Evolutionary conservation across 1,140 invertebrate genomes (phyloP).

Genomic region (Brachionus sp.): DNA sequence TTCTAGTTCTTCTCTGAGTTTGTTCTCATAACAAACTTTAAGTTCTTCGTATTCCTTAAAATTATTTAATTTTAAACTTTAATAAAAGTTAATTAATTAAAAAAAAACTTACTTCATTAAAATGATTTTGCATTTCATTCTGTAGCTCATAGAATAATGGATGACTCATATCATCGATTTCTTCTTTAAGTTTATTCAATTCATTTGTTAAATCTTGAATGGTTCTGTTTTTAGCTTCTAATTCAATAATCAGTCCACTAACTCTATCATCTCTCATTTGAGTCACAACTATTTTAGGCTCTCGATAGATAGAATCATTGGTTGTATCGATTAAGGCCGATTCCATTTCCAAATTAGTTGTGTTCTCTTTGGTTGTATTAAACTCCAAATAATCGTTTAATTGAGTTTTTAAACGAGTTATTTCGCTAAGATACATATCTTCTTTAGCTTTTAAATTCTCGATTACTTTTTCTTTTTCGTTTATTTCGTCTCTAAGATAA

Average conservation of each 20-base stretch:
- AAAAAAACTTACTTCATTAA: not conserved
- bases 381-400: not conserved
- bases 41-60: constrained; percentile 16
- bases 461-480: constrained; percentile 17
- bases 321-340: not conserved
- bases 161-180: constrained; percentile 17
- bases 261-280: not conserved
- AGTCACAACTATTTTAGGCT: not conserved
- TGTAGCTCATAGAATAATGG: not conserved
- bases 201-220: not conserved
- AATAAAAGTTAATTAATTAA: not conserved
- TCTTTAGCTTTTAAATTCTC: not conserved
- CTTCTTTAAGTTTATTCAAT: not conserved
- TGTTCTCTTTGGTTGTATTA: not conserved
- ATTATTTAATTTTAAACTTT: not conserved
- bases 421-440: not conserved
- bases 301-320: not conserved
- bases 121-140: constrained; percentile 6
- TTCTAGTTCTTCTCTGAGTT: constrained; percentile 38
- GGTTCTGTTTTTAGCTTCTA: not conserved
- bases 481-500: constrained; percentile 6
- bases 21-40: constrained; percentile 7
- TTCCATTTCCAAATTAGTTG: constrained; percentile 6
- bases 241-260: not conserved
- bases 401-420: constrained; percentile 19